These are phyloP conservation scores for Bombus confusus DNA, from an alignment of 1,140 invertebrate species.

Conservation along the genomic window DNA sequence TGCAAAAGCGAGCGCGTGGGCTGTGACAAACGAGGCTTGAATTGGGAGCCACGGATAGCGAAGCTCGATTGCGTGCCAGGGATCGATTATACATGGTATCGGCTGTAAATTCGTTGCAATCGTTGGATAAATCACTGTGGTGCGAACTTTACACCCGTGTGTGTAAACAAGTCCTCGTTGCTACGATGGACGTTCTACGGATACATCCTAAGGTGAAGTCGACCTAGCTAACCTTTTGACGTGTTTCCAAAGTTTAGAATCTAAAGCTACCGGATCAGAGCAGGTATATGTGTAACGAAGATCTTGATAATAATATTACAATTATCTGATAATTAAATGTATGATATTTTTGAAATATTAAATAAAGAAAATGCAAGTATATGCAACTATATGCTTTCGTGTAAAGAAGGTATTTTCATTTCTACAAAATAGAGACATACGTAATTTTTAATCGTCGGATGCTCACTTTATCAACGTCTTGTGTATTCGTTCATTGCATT, in stretches of 20 bases:
- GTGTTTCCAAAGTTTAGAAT: neutral
- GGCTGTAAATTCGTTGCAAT: constrained; percentile 22
- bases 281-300: neutral
- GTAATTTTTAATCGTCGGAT: no score
- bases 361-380: no score
- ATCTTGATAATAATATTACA: no score
- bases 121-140: constrained; percentile 25
- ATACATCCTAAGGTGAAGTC: neutral
- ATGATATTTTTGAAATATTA: neutral
- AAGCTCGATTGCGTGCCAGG: constrained; percentile 34
- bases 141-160: constrained; percentile 30
- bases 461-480: no score
- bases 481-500: neutral
- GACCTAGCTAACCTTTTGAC: constrained; percentile 15
- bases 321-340: neutral
- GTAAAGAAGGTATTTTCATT: no score
- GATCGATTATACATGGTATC: constrained; percentile 37
- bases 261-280: neutral
- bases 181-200: no score
- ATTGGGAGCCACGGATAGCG: constrained; percentile 19
- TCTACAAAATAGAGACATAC: no score
- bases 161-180: constrained; percentile 21
- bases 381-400: no score
- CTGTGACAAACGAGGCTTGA: constrained; percentile 8
- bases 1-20: constrained; percentile 12